phyloP scores from a whole-genome alignment of 2,797 vertebrate species.

The Danio jaintianensis region DNA sequence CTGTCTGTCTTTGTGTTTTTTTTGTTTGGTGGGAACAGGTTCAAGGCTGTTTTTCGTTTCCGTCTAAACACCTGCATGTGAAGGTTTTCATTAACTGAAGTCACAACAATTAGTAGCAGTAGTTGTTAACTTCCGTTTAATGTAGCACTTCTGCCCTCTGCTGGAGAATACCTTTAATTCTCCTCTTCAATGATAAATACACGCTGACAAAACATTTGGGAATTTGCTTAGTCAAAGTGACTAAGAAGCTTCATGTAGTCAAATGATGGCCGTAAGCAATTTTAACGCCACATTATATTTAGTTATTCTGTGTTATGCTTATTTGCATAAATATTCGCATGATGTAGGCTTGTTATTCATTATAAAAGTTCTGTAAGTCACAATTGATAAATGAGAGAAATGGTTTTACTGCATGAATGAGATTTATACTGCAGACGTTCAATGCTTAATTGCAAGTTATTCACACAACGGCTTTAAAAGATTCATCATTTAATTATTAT shows the following conservation, averaged over 20 bases:
- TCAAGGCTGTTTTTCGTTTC: neutral
- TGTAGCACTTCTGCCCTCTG: constrained; percentile 13
- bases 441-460: no score
- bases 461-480: no score
- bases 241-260: neutral
- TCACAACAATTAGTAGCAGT: neutral
- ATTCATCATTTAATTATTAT: no score
- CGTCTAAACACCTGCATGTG: constrained; percentile 1
- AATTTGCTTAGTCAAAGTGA: neutral
- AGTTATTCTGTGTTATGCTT: neutral
- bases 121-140: neutral
- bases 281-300: neutral
- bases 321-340: no score
- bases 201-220: neutral
- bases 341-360: no score
- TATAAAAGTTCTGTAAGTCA: no score
- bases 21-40: neutral
- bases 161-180: neutral
- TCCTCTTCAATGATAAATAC: neutral
- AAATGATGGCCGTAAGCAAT: neutral
- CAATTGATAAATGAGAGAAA: no score
- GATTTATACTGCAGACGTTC: no score
- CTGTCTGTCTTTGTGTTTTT: neutral
- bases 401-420: no score
- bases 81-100: neutral